Conservation (phyloP, 2,113 vertebrate species). For the Pseudorectes ferrugineus region DNA sequence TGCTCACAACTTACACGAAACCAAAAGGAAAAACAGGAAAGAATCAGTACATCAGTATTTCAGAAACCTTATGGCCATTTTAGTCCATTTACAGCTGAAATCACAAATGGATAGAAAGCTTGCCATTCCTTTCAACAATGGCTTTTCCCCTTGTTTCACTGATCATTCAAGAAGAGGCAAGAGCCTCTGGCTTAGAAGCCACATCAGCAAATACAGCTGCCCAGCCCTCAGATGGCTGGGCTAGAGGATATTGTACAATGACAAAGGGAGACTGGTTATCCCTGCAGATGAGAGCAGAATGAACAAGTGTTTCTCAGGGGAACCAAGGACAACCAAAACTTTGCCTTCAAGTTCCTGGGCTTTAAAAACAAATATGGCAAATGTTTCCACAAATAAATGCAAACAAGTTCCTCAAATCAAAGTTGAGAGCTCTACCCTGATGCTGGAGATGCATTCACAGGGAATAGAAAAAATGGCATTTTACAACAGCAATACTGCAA, state of each 20-base stretch:
- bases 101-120: not conserved
- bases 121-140: not conserved
- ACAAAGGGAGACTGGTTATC: slow-evolving; percentile 1
- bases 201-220: not conserved
- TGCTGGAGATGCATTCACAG: not conserved
- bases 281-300: accelerated
- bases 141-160: not conserved
- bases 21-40: not conserved
- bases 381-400: not conserved
- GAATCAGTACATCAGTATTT: not conserved
- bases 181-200: not conserved
- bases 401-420: not conserved
- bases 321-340: slow-evolving; percentile 1
- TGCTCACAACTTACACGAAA: not conserved
- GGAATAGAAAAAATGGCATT: not conserved
- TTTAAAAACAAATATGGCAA: slow-evolving; percentile 35
- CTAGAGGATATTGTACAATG: not conserved
- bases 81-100: not conserved
- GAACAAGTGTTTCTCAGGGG: not conserved
- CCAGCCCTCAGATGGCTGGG: not conserved
- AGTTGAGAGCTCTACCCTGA: not conserved
- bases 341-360: not conserved
- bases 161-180: not conserved
- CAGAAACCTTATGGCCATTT: not conserved
- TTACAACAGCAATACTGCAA: not conserved